Percentiles rank a stretch among this genome's conserved stretches.
Evolutionary conservation across 2,888 invertebrate species (phyloP).

Genomic region (Ormia ochracea): DNA sequence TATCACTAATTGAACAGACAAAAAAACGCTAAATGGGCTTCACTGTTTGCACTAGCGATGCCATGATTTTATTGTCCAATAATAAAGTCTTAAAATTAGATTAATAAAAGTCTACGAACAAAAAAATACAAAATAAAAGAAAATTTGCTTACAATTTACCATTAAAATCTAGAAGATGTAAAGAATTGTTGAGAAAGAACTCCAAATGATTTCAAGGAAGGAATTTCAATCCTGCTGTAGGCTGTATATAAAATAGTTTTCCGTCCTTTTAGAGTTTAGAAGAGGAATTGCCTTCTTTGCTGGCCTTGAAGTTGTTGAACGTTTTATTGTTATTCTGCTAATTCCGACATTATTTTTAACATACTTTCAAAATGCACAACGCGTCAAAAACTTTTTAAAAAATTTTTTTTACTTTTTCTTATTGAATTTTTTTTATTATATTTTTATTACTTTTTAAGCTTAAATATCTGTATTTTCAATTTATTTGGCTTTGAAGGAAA

Average conservation of each 20-base stretch:
- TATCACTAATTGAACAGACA: too few relatives aligned
- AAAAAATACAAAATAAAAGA: slow-evolving; percentile 17
- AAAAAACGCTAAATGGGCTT: slow-evolving; percentile 6
- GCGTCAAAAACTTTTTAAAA: slow-evolving; percentile 27
- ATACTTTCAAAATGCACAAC: slow-evolving; percentile 40
- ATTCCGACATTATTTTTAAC: not conserved
- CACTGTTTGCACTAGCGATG: not conserved
- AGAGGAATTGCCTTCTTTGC: not conserved
- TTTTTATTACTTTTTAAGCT: slow-evolving; percentile 41
- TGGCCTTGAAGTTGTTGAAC: not conserved
- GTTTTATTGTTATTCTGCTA: not conserved
- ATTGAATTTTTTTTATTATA: slow-evolving; percentile 14
- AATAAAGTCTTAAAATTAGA: slow-evolving; percentile 42
- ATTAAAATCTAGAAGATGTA: slow-evolving; percentile 44
- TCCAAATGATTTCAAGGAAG: not conserved
- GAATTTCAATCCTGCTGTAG: slow-evolving; percentile 35
- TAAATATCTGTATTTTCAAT: slow-evolving; percentile 25
- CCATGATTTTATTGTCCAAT: slow-evolving; percentile 8
- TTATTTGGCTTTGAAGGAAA: slow-evolving; percentile 22
- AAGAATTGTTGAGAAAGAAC: slow-evolving; percentile 8
- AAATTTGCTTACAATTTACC: slow-evolving; percentile 63
- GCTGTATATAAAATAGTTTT: not conserved
- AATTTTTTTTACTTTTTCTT: slow-evolving; percentile 12
- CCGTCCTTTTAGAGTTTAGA: not conserved
- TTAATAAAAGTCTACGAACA: not conserved